phyloP scores from a whole-genome alignment of 2,113 vertebrate genomes.

The Gambusia holbrooki region DNA sequence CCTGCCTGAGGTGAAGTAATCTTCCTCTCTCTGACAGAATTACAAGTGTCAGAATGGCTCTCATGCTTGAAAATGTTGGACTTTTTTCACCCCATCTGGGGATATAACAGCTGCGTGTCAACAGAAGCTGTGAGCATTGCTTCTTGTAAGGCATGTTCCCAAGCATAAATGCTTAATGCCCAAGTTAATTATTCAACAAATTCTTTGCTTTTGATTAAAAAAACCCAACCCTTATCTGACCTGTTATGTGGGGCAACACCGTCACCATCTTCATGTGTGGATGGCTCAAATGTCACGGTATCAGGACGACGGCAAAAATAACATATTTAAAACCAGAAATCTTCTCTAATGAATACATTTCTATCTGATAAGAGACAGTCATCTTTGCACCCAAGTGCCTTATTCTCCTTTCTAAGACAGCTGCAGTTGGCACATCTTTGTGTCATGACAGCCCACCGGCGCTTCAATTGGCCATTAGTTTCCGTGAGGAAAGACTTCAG shows the following conservation, averaged over 20 bases:
- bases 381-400: slow-evolving; percentile 33
- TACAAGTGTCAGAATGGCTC: slow-evolving; percentile 51
- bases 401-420: slow-evolving; percentile 54
- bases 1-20: slow-evolving; percentile 23
- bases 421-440: slow-evolving; percentile 36
- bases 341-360: slow-evolving; percentile 55
- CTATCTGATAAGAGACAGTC: slow-evolving; percentile 18
- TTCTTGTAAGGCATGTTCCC: slow-evolving; percentile 19
- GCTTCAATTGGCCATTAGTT: slow-evolving; percentile 75
- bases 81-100: slow-evolving; percentile 5
- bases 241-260: not conserved
- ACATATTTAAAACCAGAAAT: slow-evolving; percentile 20
- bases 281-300: slow-evolving; percentile 8
- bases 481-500: slow-evolving; percentile 57
- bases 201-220: slow-evolving; percentile 23
- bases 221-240: slow-evolving; percentile 8
- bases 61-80: slow-evolving; percentile 22
- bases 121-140: slow-evolving; percentile 21
- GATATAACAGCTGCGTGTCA: slow-evolving; percentile 31
- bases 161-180: slow-evolving; percentile 43
- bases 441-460: slow-evolving; percentile 57
- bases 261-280: not conserved
- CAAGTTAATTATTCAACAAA: slow-evolving; percentile 53
- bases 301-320: slow-evolving; percentile 34
- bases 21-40: slow-evolving; percentile 26